Evolutionary conservation across 2,113 vertebrate genomes (phyloP).

Genomic region (Chaetodon auriga): DNA sequence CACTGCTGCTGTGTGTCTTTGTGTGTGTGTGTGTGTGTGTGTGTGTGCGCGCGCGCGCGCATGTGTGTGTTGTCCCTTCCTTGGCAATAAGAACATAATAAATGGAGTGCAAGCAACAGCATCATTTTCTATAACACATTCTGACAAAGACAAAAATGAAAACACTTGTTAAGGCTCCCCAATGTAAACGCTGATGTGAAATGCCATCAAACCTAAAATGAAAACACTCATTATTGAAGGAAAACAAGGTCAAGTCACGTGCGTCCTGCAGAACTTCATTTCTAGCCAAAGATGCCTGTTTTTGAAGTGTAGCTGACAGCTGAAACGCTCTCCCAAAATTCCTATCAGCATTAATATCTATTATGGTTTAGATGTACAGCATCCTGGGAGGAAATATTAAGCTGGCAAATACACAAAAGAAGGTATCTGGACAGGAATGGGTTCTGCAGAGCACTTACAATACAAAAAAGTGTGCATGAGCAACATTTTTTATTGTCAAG

Average conservation of each 20-base stretch:
- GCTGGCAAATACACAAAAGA: conserved; percentile 8
- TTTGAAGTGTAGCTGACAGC: not conserved
- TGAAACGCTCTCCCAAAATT: conserved; percentile 15
- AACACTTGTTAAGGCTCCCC: conserved; percentile 66
- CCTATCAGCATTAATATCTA: not conserved
- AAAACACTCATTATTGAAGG: conserved; percentile 44
- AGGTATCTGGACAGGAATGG: not conserved
- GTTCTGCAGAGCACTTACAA: conserved; percentile 24
- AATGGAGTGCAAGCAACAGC: conserved; percentile 78
- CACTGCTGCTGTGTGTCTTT: conserved; percentile 10
- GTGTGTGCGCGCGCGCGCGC: conserved; percentile 50
- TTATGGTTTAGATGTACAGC: not conserved
- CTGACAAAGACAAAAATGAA: conserved; percentile 64
- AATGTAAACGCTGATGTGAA: conserved; percentile 79
- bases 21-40: conserved; percentile 47
- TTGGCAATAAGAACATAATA: conserved; percentile 79
- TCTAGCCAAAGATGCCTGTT: conserved; percentile 12
- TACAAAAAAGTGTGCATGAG: conserved; percentile 15
- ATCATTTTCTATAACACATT: conserved; percentile 66
- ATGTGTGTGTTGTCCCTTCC: conserved; percentile 68
- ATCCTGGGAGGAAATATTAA: not conserved
- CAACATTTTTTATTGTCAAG: conserved; percentile 12
- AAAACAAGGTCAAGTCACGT: conserved; percentile 35
- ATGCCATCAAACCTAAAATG: conserved; percentile 64
- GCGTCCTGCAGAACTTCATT: conserved; percentile 30